Evolutionary conservation across 2,888 invertebrate species (phyloP).

Genomic region (Panopea generosa): DNA sequence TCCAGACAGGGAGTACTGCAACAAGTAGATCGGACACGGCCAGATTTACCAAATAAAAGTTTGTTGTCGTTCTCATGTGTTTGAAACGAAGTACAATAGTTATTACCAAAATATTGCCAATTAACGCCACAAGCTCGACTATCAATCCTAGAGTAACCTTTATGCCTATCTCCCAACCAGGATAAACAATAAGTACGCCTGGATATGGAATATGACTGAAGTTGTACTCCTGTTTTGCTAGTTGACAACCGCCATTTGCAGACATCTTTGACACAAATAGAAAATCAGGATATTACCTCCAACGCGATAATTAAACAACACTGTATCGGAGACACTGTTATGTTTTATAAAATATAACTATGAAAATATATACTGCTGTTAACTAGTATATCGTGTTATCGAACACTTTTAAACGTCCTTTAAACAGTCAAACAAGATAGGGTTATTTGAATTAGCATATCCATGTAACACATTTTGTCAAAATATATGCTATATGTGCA

Average conservation of each 20-base stretch:
- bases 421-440: no score
- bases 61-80: conserved; percentile 81
- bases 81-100: conserved; percentile 70
- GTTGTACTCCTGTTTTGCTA: conserved; percentile 51
- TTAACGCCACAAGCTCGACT: conserved; percentile 69
- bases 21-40: conserved; percentile 81
- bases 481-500: no score
- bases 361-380: conserved; percentile 81
- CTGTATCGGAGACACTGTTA: no score
- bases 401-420: no score
- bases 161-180: conserved; percentile 70
- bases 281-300: no score
- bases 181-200: conserved; percentile 50
- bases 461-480: no score
- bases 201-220: conserved; percentile 63
- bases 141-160: conserved; percentile 67
- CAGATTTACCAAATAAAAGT: conserved; percentile 82
- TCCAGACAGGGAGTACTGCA: conserved; percentile 89
- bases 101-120: conserved; percentile 77
- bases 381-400: no score
- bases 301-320: no score
- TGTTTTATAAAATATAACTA: no score
- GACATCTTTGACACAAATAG: no score
- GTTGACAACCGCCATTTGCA: conserved; percentile 86
- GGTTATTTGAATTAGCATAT: no score